Evolutionary conservation across 2,888 invertebrate genomes (phyloP).

Genomic region (Eilema griseolum): DNA sequence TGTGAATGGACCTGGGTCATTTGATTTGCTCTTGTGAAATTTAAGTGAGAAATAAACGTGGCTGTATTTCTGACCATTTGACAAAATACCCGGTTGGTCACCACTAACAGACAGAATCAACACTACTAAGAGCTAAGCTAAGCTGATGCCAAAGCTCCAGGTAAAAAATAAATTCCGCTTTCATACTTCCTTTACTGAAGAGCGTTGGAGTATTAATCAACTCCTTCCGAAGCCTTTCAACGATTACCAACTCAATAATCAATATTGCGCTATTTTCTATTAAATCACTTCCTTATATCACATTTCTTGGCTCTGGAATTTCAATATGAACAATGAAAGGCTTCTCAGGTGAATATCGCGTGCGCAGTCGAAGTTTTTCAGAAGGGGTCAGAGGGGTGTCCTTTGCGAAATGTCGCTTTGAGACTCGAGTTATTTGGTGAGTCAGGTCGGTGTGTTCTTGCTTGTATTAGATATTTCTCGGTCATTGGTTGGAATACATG

Average conservation of each 20-base stretch:
- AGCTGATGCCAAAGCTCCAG: neutral
- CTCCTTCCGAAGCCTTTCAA: neutral
- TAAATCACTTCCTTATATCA: constrained; percentile 21
- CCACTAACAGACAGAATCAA: neutral
- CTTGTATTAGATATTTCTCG: neutral
- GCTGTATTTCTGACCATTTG: too few relatives aligned
- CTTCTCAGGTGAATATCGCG: constrained; percentile 48
- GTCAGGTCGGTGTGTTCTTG: neutral
- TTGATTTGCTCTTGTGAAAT: too few relatives aligned
- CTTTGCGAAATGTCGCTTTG: constrained; percentile 15
- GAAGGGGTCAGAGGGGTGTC: constrained; percentile 27
- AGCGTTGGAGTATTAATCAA: neutral
- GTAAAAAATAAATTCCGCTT: neutral
- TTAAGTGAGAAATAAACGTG: too few relatives aligned
- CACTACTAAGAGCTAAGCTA: neutral
- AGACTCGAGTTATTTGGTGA: constrained; percentile 18
- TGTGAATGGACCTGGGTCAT: too few relatives aligned
- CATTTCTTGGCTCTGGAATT: constrained; percentile 37
- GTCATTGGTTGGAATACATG: neutral
- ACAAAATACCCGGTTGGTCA: too few relatives aligned
- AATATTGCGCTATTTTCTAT: constrained; percentile 7
- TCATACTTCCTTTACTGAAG: neutral
- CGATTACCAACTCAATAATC: neutral
- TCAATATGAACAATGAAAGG: constrained; percentile 38
- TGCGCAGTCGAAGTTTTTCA: constrained; percentile 25